Percentiles rank a stretch among this genome's conserved stretches.
These are phyloP conservation scores for Enteromius radiatus DNA, from an alignment of 2,797 vertebrate genomes.

Conservation along the genomic window DNA sequence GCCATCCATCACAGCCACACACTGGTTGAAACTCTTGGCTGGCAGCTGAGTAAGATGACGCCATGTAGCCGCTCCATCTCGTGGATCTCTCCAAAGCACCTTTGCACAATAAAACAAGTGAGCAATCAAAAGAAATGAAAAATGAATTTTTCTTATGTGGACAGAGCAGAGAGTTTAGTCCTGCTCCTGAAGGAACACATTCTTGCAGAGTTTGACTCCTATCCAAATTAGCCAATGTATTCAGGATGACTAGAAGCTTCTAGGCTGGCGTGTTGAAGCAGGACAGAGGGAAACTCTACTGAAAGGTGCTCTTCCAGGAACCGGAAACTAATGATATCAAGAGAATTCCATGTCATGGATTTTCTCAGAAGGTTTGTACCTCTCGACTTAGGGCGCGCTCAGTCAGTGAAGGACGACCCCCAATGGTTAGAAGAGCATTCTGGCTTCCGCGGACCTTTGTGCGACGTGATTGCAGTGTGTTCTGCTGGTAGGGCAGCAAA, in stretches of 20 bases:
- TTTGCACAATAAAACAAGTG: conserved; percentile 47
- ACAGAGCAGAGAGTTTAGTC: neutral
- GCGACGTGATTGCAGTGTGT: conserved; percentile 82
- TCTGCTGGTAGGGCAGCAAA: conserved; percentile 87
- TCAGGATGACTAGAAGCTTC: neutral
- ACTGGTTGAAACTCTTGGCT: conserved; percentile 89
- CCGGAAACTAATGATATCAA: neutral
- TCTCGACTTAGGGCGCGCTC: conserved; percentile 86
- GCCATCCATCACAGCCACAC: conserved; percentile 86
- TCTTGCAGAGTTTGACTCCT: neutral
- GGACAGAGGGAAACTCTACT: neutral
- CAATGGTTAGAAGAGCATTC: conserved; percentile 79
- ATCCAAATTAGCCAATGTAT: neutral
- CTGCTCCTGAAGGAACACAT: neutral
- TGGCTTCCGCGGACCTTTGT: conserved; percentile 82
- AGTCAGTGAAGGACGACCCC: conserved; percentile 81
- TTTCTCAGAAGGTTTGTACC: conserved; percentile 56
- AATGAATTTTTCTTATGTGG: neutral
- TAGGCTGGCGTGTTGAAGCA: neutral
- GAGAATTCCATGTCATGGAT: neutral
- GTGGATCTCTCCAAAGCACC: conserved; percentile 82
- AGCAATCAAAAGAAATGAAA: neutral
- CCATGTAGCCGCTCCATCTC: conserved; percentile 81
- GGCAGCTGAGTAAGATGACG: conserved; percentile 85
- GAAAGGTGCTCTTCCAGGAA: neutral